phyloP scores from a whole-genome alignment of 64 coral and sea anemone species.

The Stylophora pistillata region DNA sequence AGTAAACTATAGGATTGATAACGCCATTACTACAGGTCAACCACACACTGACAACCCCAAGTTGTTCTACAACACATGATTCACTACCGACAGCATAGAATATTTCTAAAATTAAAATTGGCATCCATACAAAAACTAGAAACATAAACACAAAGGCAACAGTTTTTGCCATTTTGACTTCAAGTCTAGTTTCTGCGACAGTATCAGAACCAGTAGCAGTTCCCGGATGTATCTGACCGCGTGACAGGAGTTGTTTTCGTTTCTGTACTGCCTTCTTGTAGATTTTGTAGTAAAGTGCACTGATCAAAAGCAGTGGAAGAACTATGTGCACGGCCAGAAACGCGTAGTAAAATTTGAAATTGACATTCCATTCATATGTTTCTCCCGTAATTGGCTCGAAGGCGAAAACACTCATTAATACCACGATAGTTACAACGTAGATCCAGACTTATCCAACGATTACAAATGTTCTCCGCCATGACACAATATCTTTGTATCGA shows the following conservation, averaged over 20 bases:
- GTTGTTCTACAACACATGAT: slow-evolving; percentile 35
- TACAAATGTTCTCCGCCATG: slow-evolving; percentile 40
- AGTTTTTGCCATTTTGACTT: slow-evolving; percentile 55
- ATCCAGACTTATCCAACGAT: slow-evolving; percentile 9
- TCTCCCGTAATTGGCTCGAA: neutral
- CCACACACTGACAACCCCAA: slow-evolving; percentile 43
- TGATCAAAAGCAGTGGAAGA: slow-evolving; percentile 18
- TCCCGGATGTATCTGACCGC: slow-evolving; percentile 24
- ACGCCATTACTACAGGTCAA: slow-evolving; percentile 42
- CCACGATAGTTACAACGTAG: neutral
- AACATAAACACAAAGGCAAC: slow-evolving; percentile 55
- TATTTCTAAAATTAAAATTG: slow-evolving; percentile 50
- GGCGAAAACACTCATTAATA: slow-evolving; percentile 22
- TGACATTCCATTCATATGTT: slow-evolving; percentile 47
- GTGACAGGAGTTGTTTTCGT: slow-evolving; percentile 23
- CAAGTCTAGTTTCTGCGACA: slow-evolving; percentile 19
- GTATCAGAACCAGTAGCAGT: neutral
- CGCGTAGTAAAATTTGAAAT: slow-evolving; percentile 28
- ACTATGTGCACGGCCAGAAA: slow-evolving; percentile 35
- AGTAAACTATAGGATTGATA: slow-evolving; percentile 49
- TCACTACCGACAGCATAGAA: slow-evolving; percentile 25
- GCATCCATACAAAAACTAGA: slow-evolving; percentile 41
- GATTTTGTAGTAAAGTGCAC: slow-evolving; percentile 30
- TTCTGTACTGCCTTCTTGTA: slow-evolving; percentile 45
- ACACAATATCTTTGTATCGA: slow-evolving; percentile 20